phyloP scores from a whole-genome alignment of 2,797 vertebrate species.

The Syngnathus acus region DNA sequence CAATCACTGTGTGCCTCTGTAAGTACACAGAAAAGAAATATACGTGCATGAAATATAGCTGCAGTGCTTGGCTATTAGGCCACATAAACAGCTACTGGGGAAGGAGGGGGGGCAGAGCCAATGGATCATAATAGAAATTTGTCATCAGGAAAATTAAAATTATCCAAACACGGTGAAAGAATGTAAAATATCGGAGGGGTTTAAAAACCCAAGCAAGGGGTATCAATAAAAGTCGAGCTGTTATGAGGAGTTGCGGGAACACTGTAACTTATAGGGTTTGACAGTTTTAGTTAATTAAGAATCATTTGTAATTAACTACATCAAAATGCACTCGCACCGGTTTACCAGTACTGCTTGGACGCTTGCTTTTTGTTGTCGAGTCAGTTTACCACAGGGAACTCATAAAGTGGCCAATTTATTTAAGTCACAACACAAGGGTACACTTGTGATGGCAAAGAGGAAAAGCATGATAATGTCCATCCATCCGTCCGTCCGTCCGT shows the following conservation, averaged over 20 bases:
- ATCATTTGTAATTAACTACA: not conserved
- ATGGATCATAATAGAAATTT: slow-evolving; percentile 24
- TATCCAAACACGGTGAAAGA: slow-evolving; percentile 36
- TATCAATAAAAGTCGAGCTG: slow-evolving; percentile 8
- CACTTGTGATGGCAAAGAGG: not conserved
- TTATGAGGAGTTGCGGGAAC: slow-evolving; percentile 25
- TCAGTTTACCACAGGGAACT: no score
- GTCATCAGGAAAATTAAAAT: slow-evolving; percentile 35
- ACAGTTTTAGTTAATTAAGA: not conserved
- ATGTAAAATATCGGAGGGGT: slow-evolving; percentile 23
- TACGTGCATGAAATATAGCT: slow-evolving; percentile 27
- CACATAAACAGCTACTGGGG: slow-evolving; percentile 29
- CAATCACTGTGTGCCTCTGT: slow-evolving; percentile 40
- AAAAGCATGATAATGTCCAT: not conserved
- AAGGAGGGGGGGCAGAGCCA: slow-evolving; percentile 13
- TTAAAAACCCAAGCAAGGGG: slow-evolving; percentile 3
- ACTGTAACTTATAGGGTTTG: slow-evolving; percentile 10
- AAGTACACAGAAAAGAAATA: slow-evolving; percentile 32
- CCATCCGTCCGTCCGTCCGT: not conserved
- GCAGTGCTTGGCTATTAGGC: slow-evolving; percentile 32
- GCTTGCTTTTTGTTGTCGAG: not conserved
- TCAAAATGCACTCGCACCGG: not conserved
- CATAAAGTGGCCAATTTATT: no score
- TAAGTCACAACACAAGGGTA: no score
- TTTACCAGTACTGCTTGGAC: not conserved